Base-by-base conservation (phyloP, 2,113 vertebrate species). In the Nematolebias whitei region DNA sequence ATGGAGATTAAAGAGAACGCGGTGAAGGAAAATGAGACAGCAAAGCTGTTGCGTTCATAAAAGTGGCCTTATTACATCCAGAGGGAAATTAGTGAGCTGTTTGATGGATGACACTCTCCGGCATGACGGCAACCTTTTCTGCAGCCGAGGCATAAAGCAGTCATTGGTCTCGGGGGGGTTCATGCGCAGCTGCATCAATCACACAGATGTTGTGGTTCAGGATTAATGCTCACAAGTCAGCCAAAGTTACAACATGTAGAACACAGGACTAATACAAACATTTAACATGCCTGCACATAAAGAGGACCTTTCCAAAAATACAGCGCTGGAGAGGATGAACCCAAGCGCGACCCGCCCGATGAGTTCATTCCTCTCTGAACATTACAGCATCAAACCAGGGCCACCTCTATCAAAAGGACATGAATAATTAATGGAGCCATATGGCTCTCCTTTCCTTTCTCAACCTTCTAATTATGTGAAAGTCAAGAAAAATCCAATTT, bases 21-120 rank as follows among this genome's bases (percentile, higher is more conserved):
- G 11, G 23, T 29, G 22, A 48, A 49, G 43, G 43, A 59, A 64
- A 70, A 35, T 24, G 22, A 24, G 52, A 70, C 52, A 51, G 45
- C 51, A 58, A 71, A 50, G 55, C 66, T 66, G 65, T 80, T 71
- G 38, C 29, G 62, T 60, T 72, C 41, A 65, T 51, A 70, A 73
- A 80, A 79, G 49, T 65, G 62, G 70, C 49, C 59, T 79, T 63
- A 76, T 89, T 83, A 79, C 71, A 78, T 89, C 82, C 68, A 74
- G 68, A 29, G 89, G 84, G 82, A 88, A 89, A 87, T 88, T 69
- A 87, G 74, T 20, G 52, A 52, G 75, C 74, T 59, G 41, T 80
- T 59, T 88, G 89, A 91, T 90, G 86, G 87, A 90, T 87, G 74
- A 58, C 56, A 39, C 63, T 72, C 81, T 73, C 70, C 57, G 29